Evolutionary conservation across 2,797 vertebrate genomes (phyloP).

Genomic region (Lepus townsendii): DNA sequence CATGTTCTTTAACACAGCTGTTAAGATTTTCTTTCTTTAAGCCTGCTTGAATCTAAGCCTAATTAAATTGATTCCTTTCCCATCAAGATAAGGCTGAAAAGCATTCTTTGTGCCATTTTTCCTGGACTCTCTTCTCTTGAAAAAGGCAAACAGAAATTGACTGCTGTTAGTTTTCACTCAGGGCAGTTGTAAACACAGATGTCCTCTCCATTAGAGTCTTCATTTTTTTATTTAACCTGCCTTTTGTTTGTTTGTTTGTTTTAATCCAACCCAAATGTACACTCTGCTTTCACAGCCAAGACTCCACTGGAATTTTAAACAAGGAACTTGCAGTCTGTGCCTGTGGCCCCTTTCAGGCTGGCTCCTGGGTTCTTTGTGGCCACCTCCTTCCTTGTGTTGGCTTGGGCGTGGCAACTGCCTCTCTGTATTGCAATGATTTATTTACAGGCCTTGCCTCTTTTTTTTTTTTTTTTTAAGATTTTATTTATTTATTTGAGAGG

Average conservation of each 20-base stretch:
- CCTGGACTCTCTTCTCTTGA: neutral
- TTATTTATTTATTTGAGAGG: too few relatives aligned
- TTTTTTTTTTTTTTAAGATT: too few relatives aligned
- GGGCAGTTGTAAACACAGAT: neutral
- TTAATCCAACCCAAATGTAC: conserved; percentile 12
- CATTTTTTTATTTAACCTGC: neutral
- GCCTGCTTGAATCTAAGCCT: conserved; percentile 60
- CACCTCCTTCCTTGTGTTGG: neutral
- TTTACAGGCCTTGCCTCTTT: neutral
- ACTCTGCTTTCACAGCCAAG: neutral
- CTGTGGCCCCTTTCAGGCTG: neutral
- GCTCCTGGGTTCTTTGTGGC: neutral
- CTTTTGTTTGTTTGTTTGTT: conserved; percentile 44
- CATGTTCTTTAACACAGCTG: neutral
- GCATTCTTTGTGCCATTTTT: conserved; percentile 64
- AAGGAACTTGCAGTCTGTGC: neutral
- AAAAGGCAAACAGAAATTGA: conserved; percentile 35
- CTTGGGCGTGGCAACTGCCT: neutral
- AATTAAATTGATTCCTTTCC: conserved; percentile 76
- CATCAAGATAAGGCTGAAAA: conserved; percentile 80
- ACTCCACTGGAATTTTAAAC: neutral
- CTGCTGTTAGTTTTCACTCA: neutral
- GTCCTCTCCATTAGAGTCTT: conserved; percentile 37
- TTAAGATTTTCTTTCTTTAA: conserved; percentile 54
- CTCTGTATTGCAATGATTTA: neutral